A percentile compares a stretch with the other conserved stretches of the same genome.
Evolutionary conservation across 2,888 invertebrate species (phyloP).

Genomic region (Mayetiola destructor): DNA sequence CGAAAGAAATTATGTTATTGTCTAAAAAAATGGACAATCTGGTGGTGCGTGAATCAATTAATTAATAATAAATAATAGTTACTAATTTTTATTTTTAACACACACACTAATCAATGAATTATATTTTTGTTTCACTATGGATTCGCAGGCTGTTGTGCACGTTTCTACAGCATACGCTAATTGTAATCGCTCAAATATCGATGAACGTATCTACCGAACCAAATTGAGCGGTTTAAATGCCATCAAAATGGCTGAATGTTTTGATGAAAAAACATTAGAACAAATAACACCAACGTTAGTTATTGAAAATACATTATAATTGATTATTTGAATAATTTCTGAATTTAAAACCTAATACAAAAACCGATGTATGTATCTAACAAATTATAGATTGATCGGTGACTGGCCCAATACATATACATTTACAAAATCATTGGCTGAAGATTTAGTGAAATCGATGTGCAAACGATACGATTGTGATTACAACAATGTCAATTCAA

Average conservation of each 20-base stretch:
- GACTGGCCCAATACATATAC: constrained; percentile 56
- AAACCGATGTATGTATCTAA: not conserved
- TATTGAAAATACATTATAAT: not conserved
- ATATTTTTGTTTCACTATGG: constrained; percentile 15
- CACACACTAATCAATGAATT: not conserved
- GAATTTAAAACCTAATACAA: not conserved
- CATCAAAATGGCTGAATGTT: constrained; percentile 25
- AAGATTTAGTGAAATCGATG: constrained; percentile 42
- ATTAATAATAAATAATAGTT: not conserved
- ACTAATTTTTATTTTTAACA: constrained; percentile 12
- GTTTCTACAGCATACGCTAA: constrained; percentile 57
- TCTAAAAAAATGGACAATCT: constrained; percentile 48
- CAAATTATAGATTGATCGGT: constrained; percentile 23
- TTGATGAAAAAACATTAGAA: constrained; percentile 30
- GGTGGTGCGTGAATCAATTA: constrained; percentile 33
- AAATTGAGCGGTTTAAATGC: constrained; percentile 29
- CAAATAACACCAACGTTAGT: constrained; percentile 26
- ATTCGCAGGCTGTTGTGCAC: constrained; percentile 40
- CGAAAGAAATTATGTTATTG: constrained; percentile 46
- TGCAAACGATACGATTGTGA: constrained; percentile 26
- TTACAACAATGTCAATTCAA: not conserved
- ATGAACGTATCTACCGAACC: constrained; percentile 34
- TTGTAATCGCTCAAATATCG: constrained; percentile 35
- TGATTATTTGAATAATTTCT: not conserved
- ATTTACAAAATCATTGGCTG: constrained; percentile 56